A percentile compares a stretch with the other conserved stretches of the same genome.
These are phyloP conservation scores for Theodoxus fluviatilis DNA, from an alignment of 2,888 invertebrate species.

Conservation along the genomic window DNA sequence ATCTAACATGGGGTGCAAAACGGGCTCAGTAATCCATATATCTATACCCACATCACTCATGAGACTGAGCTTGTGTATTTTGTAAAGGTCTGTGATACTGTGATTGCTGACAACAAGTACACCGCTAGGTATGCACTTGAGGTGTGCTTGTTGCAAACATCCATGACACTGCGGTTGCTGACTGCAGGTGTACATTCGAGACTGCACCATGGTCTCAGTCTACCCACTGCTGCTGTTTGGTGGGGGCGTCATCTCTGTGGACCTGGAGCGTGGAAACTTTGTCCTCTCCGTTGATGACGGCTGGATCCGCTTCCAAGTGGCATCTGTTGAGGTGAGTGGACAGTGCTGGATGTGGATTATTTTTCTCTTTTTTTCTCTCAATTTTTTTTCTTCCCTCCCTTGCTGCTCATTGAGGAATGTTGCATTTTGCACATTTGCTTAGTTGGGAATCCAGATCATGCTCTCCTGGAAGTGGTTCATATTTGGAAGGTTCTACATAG, in stretches of 20 bases:
- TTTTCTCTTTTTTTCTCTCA: not conserved
- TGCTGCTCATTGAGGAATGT: not conserved
- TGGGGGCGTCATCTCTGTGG: conserved; percentile 53
- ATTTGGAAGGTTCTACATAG: too few relatives aligned
- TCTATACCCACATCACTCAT: too few relatives aligned
- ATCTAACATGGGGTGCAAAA: too few relatives aligned
- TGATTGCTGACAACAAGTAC: too few relatives aligned
- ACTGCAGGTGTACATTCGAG: conserved; percentile 56
- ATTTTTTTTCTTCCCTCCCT: not conserved
- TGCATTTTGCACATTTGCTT: too few relatives aligned
- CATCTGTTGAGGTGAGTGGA: conserved; percentile 50
- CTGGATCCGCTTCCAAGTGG: conserved; percentile 58
- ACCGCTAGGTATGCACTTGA: not conserved
- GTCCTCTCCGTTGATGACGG: conserved; percentile 59
- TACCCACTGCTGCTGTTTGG: conserved; percentile 60
- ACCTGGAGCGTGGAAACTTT: conserved; percentile 55
- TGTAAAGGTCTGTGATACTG: too few relatives aligned
- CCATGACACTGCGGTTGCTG: conserved; percentile 43
- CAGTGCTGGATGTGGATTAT: not conserved
- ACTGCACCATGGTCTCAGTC: conserved; percentile 61
- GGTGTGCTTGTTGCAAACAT: conserved; percentile 57
- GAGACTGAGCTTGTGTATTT: too few relatives aligned
- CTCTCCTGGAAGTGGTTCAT: too few relatives aligned
- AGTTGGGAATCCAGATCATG: too few relatives aligned
- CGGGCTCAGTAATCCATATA: too few relatives aligned